Base-by-base conservation (phyloP, 2,797 vertebrate genomes). In the Sparidentex hasta region DNA sequence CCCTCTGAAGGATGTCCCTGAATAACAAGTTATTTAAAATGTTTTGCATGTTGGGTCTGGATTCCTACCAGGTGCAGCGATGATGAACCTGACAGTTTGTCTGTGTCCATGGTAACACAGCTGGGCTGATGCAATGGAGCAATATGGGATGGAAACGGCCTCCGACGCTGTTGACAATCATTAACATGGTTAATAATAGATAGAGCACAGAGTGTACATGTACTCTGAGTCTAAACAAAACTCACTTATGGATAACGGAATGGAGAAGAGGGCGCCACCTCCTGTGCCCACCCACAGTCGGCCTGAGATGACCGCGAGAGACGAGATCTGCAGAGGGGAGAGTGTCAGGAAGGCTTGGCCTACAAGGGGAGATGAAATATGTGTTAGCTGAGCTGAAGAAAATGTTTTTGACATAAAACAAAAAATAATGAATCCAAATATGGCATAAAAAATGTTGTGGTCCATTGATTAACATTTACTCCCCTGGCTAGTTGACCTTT, bases 51-150 rank as follows among this genome's bases (percentile, higher is more conserved):
- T n/a, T 43, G 38, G 2, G 11, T 52, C 62, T 1, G 38, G 7
- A 65, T 72, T 66, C 77, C 85, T 83, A 96, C 96, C 94, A 59
- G 94, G 89, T 51, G 95, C 95, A 68, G 91, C 92, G 59, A 96
- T 93, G 61, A 96, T 95, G 76, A 95, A 96, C 88, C 94, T 93
- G 78, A 96, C 95, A 23, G 94, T 92, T 82, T 96, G 95, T 74
- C 95, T 92, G 71, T 96, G 96, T 65, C 95, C 96, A 82, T 96
- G 96, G 87, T 94, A 96, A 78, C 93, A 96, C 48, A 96, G 88
- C 90, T 96, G 96, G 71, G 95, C 91, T 6, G 89, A 89, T 54
- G 89, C 76, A 64, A 91, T 85, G 38, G 90, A 91, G 80, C 94
- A 95, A 72, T 96, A 96, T 16, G 96, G 96, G 88, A 96, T 96